Base-by-base conservation (phyloP, 2,888 invertebrate genomes). In the Proisotoma minuta region DNA sequence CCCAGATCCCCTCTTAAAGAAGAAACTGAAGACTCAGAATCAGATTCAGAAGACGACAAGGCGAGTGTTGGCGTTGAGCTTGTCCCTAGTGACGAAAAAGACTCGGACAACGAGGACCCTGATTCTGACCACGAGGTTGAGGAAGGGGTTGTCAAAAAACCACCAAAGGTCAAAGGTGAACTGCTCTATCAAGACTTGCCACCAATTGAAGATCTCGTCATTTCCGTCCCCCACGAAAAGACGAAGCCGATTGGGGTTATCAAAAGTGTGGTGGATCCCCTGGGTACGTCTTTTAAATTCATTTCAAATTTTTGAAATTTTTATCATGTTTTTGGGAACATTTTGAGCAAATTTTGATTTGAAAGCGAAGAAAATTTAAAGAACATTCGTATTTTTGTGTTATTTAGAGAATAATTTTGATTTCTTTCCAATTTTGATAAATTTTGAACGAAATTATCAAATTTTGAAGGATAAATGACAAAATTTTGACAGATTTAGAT, bases 191-290 rank as follows among this genome's bases (percentile, higher is more conserved):
- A 87, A 61, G 87, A 90, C 75, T 79, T 91, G 62, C 91, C 91
- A 0, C 89, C 88, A 0, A 88, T 92, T 61, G 85, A 91, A 76
- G 87, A 91, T 75, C 81, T 91, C 26, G 83, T 86, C 72, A 89
- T 92, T 67, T 85, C 85, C 60, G 84, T 91, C n/a, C 85, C 87
- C 0, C 84, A 87, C 74, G 84, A 86, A 64, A 84, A 89, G 68
- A 88, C 88, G 71, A 81, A 84, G 59, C 84, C 85, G 71, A 82
- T 92, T 71, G 92, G 92, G 53, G 83, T 82, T 59, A 82, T 92
- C 68, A 80, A 82, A 69, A 85, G 84, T 71, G 83, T 88, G 74
- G 85, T 90, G 50, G 87, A 87, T 76, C 83, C 84, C 78, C 79
- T 89, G 78, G 85, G 86, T 85, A 77, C 78, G 43, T 43, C 43